Evolutionary conservation across 2,113 vertebrate genomes (phyloP).

Genomic region (Pomatostomus ruficeps): DNA sequence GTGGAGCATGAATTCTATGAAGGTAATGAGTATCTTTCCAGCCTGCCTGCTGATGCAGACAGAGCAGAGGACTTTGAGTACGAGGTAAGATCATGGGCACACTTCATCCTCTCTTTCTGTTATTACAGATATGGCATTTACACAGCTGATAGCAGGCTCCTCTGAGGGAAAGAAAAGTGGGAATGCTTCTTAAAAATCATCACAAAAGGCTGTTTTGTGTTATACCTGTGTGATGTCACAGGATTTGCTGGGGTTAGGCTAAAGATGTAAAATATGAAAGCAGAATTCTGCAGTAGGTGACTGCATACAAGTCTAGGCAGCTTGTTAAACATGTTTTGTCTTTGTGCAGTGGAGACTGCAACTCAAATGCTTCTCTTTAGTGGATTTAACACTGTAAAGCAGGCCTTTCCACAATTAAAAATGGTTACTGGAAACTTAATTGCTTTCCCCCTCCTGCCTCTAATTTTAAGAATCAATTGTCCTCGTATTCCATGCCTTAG

Average conservation of each 20-base stretch:
- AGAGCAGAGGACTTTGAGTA: slow-evolving; percentile 93
- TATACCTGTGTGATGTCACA: background rate
- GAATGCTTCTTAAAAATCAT: background rate
- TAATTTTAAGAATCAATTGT: background rate
- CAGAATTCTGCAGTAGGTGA: background rate
- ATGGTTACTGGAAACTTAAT: background rate
- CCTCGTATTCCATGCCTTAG: background rate
- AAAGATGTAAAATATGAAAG: background rate
- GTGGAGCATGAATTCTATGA: slow-evolving; percentile 91
- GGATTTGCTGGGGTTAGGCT: background rate
- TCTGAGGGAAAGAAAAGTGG: background rate
- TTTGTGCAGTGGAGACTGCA: background rate
- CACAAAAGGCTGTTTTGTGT: background rate
- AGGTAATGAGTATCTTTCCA: slow-evolving; percentile 88
- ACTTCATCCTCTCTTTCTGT: background rate
- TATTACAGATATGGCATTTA: background rate
- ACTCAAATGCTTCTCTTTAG: background rate
- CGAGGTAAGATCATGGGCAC: slow-evolving; percentile 80
- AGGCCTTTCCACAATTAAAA: background rate
- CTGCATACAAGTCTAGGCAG: background rate
- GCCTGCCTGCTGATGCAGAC: slow-evolving; percentile 83
- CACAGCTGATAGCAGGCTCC: background rate
- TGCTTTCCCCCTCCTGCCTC: background rate
- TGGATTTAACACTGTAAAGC: background rate
- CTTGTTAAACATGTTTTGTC: background rate